Conservation (phyloP, 1,140 invertebrate species). For the Ridgeia piscesae region DNA sequence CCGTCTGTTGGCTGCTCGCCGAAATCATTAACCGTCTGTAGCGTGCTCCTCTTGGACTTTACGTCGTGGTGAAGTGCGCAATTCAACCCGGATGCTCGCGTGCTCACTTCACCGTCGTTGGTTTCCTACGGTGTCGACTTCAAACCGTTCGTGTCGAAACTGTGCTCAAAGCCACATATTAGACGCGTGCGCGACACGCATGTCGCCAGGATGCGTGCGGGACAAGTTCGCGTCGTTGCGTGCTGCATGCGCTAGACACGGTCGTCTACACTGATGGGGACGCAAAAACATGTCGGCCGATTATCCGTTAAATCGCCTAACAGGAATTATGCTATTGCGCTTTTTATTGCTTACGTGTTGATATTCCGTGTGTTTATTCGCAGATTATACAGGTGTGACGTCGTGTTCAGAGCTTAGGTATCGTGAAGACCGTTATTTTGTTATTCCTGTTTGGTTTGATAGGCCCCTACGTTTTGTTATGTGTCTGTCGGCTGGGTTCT, state of each 20-base stretch:
- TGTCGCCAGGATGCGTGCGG: not conserved
- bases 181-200: not conserved
- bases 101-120: not conserved
- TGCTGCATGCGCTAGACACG: not conserved
- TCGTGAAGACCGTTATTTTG: not conserved
- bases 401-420: not conserved
- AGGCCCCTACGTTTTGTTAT: not conserved
- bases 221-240: not conserved
- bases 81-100: not conserved
- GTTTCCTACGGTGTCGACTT: not conserved
- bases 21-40: too few relatives aligned
- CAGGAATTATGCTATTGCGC: not conserved
- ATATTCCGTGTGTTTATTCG: not conserved
- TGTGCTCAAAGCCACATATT: not conserved
- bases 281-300: not conserved
- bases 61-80: too few relatives aligned
- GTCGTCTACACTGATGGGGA: not conserved
- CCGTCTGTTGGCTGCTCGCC: too few relatives aligned
- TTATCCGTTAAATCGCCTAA: not conserved
- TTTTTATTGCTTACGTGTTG: not conserved
- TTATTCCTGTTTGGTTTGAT: not conserved
- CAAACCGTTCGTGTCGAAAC: not conserved
- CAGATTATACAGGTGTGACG: not conserved
- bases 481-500: not conserved
- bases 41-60: too few relatives aligned